A percentile compares a stretch with the other conserved stretches of the same genome.
Conservation (phyloP, 2,888 invertebrate genomes). For the Lepidochrysops patricia region DNA sequence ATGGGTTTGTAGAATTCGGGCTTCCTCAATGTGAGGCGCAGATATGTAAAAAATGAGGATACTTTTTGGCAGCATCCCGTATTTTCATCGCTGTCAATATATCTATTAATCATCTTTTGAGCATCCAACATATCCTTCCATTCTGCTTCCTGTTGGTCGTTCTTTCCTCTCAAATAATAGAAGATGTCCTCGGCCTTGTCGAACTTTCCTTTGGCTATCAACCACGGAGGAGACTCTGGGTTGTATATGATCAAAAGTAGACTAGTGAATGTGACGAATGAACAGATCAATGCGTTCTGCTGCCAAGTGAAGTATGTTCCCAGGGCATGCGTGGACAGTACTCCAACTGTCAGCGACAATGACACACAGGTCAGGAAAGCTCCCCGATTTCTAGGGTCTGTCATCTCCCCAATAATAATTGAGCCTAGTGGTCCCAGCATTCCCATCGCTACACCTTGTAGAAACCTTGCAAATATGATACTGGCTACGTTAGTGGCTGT, state of each 20-base stretch:
- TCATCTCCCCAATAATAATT: conserved; percentile 75
- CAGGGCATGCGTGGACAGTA: conserved; percentile 75
- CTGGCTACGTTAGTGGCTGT: conserved; percentile 56
- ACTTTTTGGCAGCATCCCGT: conserved; percentile 33
- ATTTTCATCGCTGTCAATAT: conserved; percentile 39
- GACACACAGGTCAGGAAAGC: conserved; percentile 76
- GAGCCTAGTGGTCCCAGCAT: conserved; percentile 70
- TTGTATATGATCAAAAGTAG: conserved; percentile 68
- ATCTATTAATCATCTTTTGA: conserved; percentile 48
- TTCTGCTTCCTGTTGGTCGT: conserved; percentile 51
- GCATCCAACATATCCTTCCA: conserved; percentile 61
- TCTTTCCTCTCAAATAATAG: conserved; percentile 64
- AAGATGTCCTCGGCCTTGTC: conserved; percentile 74
- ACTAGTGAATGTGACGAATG: conserved; percentile 63
- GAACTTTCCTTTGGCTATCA: conserved; percentile 72
- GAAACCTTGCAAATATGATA: conserved; percentile 66
- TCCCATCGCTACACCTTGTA: conserved; percentile 73
- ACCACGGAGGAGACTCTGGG: conserved; percentile 80
- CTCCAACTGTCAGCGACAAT: conserved; percentile 75
- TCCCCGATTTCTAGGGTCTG: conserved; percentile 76
- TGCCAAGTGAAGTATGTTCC: conserved; percentile 77
- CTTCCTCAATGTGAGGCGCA: conserved; percentile 43
- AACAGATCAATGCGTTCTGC: conserved; percentile 67
- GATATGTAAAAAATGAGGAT: conserved; percentile 37
- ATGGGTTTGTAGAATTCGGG: conserved; percentile 77